A percentile compares a stretch with the other conserved stretches of the same genome.
Evolutionary conservation across 2,113 vertebrate genomes (phyloP).

Genomic region (Grammomys surdaster): DNA sequence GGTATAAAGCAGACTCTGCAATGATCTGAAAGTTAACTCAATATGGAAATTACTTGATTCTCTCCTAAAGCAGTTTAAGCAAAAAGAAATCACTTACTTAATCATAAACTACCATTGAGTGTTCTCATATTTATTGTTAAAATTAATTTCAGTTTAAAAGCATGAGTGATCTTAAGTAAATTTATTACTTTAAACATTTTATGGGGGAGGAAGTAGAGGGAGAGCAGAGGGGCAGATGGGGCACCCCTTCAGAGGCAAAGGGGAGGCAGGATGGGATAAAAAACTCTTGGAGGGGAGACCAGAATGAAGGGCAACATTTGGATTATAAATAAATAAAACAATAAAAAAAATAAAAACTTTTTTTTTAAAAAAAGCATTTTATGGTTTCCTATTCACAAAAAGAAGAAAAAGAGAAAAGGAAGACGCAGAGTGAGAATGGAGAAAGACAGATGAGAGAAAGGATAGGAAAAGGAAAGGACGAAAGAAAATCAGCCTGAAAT

Average conservation of each 20-base stretch:
- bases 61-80: neutral
- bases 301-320: no score
- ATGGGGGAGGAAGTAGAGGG: no score
- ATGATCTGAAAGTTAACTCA: constrained; percentile 1
- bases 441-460: neutral
- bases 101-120: neutral
- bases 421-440: no score
- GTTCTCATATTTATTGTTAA: neutral
- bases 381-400: neutral
- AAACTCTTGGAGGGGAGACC: no score
- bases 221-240: no score
- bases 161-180: neutral
- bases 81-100: neutral
- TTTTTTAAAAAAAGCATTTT: neutral
- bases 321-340: no score
- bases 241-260: no score
- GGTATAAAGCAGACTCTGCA: neutral
- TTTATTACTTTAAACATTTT: neutral
- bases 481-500: neutral
- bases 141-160: neutral
- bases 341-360: no score
- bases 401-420: neutral
- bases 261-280: no score
- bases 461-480: neutral
- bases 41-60: neutral